Conservation (phyloP, 2,888 invertebrate genomes). For the Ennomos erosarius region DNA sequence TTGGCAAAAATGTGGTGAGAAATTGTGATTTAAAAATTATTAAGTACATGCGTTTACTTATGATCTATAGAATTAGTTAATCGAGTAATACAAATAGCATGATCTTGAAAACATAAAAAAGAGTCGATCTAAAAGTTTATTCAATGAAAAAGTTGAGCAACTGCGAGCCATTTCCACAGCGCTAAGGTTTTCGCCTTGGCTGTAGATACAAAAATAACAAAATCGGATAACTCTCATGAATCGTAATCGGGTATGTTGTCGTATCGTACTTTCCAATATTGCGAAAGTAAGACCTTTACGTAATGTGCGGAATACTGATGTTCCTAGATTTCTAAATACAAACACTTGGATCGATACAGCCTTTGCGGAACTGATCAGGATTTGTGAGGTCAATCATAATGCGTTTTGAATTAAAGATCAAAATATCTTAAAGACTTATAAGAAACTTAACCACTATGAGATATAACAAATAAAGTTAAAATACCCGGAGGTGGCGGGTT, state of each 20-base stretch:
- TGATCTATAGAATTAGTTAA: too few species aligned
- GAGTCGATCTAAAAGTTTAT: neutral
- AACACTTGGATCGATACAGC: neutral
- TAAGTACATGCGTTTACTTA: too few species aligned
- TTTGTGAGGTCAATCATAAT: too few species aligned
- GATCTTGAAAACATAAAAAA: neutral
- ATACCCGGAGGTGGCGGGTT: too few species aligned
- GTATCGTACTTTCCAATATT: constrained; percentile 19
- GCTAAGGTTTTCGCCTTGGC: neutral
- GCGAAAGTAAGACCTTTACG: constrained; percentile 8
- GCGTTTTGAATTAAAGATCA: too few species aligned
- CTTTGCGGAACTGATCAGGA: too few species aligned
- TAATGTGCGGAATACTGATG: constrained; percentile 16
- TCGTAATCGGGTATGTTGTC: constrained; percentile 20
- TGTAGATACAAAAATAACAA: constrained; percentile 20
- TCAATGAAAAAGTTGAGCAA: neutral
- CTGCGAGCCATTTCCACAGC: neutral
- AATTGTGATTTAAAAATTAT: too few species aligned
- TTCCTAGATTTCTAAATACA: constrained; percentile 15
- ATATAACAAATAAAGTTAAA: too few species aligned
- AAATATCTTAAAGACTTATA: too few species aligned
- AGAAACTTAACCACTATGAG: too few species aligned
- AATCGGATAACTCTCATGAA: constrained; percentile 21
- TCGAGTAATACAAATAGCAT: too few species aligned
- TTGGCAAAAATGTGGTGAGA: too few species aligned